Percentiles rank a stretch among this genome's conserved stretches.
Evolutionary conservation across 2,888 invertebrate genomes (phyloP).

Genomic region (Lordiphosa andalusiaca): DNA sequence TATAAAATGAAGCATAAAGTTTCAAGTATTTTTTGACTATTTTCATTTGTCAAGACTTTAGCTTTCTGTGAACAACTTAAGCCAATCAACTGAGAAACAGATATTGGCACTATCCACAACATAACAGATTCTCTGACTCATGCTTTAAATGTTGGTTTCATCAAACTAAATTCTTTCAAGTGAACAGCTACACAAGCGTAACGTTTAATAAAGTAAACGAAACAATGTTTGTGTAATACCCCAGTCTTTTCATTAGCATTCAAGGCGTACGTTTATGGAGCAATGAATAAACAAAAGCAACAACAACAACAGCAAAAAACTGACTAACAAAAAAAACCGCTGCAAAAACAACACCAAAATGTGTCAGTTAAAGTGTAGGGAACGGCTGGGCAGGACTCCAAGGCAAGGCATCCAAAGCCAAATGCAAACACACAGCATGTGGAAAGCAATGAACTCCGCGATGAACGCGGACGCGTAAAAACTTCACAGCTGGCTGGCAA

Average conservation of each 20-base stretch:
- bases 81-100: no score
- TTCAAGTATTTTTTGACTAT: no score
- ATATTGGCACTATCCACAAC: no score
- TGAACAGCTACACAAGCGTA: no score
- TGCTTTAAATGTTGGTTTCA: no score
- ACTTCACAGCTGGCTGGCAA: conserved; percentile 27
- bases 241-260: conserved; percentile 40
- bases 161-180: no score
- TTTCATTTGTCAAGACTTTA: no score
- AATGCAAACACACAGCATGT: conserved; percentile 21
- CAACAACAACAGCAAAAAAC: conserved; percentile 28
- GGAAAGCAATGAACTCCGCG: conserved; percentile 51
- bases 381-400: conserved; percentile 3
- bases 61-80: no score
- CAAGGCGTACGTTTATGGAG: conserved; percentile 25
- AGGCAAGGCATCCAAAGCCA: conserved; percentile 5
- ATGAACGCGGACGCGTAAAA: conserved; percentile 15
- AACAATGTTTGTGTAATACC: conserved; percentile 14
- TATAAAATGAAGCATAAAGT: no score
- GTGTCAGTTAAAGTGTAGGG: conserved; percentile 45
- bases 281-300: conserved; percentile 35
- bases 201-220: conserved; percentile 13
- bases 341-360: conserved; percentile 34
- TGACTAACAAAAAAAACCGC: conserved; percentile 25
- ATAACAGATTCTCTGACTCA: no score